phyloP scores from a whole-genome alignment of 2,113 vertebrate genomes.

The Cromileptes altivelis region DNA sequence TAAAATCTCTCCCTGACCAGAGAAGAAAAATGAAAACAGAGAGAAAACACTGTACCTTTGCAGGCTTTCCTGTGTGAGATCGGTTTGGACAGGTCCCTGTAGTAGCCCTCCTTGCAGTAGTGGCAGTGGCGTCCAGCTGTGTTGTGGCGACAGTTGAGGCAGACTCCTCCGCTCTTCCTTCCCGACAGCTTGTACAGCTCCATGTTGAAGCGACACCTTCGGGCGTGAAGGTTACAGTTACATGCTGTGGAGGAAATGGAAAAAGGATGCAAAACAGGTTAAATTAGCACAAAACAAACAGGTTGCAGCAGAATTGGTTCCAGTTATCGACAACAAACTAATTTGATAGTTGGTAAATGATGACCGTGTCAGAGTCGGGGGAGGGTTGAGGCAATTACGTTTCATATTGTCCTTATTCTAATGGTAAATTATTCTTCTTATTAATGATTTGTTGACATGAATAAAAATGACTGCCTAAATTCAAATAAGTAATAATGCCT shows the following conservation, averaged over 20 bases:
- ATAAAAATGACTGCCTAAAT: not conserved
- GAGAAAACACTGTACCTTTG: slow-evolving; percentile 88
- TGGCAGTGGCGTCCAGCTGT: slow-evolving; percentile 96
- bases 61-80: slow-evolving; percentile 97
- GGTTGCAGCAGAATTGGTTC: no score
- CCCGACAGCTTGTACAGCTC: slow-evolving; percentile 97
- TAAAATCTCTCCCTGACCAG: not conserved
- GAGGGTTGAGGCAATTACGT: not conserved
- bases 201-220: slow-evolving; percentile 98
- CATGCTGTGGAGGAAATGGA: slow-evolving; percentile 85
- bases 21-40: not conserved
- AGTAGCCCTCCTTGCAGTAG: slow-evolving; percentile 98
- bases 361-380: no score
- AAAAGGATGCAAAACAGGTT: not conserved
- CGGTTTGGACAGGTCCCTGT: slow-evolving; percentile 94
- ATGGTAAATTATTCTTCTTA: not conserved
- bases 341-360: no score
- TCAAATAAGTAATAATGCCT: not conserved
- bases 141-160: slow-evolving; percentile 97
- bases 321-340: not conserved
- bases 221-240: slow-evolving; percentile 96
- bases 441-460: not conserved
- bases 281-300: not conserved
- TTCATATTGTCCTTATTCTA: not conserved
- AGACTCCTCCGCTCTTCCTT: slow-evolving; percentile 95